Conservation (phyloP, 2,888 invertebrate species). For the Gnatocerus cornutus region DNA sequence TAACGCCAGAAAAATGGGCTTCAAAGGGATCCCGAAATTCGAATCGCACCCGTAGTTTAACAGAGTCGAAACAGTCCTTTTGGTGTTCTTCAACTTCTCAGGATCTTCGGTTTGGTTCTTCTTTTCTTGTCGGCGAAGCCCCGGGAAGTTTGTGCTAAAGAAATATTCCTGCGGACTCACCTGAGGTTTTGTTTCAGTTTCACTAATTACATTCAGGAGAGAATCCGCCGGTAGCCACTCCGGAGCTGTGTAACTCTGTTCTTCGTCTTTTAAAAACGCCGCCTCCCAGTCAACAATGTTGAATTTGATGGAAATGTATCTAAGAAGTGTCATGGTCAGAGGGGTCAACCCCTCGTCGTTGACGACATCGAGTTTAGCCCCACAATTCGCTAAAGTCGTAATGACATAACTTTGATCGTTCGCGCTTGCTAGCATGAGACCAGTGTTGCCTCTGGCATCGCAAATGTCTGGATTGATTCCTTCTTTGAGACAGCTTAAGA, state of each 20-base stretch:
- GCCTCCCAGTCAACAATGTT: constrained; percentile 66
- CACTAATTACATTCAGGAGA: constrained; percentile 47
- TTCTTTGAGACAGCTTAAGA: constrained; percentile 69
- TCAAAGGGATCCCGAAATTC: constrained; percentile 64
- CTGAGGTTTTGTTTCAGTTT: no score
- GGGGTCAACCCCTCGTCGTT: constrained; percentile 76
- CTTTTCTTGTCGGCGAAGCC: not conserved
- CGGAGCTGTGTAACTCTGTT: constrained; percentile 70
- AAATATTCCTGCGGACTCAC: no score
- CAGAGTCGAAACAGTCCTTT: constrained; percentile 61
- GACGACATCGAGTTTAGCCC: constrained; percentile 71
- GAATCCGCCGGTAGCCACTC: constrained; percentile 62
- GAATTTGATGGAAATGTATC: constrained; percentile 66
- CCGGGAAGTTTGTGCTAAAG: no score
- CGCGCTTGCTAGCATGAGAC: constrained; percentile 74
- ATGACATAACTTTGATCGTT: constrained; percentile 70
- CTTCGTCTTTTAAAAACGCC: constrained; percentile 72
- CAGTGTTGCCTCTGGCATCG: constrained; percentile 74
- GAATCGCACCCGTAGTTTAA: constrained; percentile 65
- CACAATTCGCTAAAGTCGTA: constrained; percentile 71
- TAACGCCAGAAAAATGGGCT: constrained; percentile 63
- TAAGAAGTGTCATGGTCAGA: constrained; percentile 70
- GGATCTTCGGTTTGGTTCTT: constrained; percentile 18
- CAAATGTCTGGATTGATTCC: constrained; percentile 71
- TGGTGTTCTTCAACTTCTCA: constrained; percentile 45